phyloP scores from a whole-genome alignment of 2,113 vertebrate species.

The Pao palembangensis region DNA sequence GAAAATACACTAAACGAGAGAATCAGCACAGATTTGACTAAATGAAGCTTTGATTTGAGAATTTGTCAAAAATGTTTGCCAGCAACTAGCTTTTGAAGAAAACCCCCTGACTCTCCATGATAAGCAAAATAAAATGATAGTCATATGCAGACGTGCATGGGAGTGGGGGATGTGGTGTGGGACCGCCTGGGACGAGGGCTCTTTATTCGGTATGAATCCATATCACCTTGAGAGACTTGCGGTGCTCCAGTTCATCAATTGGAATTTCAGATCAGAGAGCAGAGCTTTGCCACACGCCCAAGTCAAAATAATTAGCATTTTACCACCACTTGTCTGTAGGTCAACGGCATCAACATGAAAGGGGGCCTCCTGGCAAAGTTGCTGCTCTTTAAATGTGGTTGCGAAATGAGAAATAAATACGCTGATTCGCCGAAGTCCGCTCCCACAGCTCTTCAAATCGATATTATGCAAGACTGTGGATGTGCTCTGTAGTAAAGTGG shows the following conservation, averaged over 20 bases:
- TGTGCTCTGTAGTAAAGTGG: slow-evolving; percentile 19
- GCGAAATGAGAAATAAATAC: slow-evolving; percentile 55
- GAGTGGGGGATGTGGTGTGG: slow-evolving; percentile 43
- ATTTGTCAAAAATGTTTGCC: slow-evolving; percentile 4
- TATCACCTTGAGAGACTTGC: slow-evolving; percentile 63
- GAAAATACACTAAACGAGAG: too few relatives aligned
- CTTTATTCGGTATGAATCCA: slow-evolving; percentile 48
- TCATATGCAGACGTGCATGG: slow-evolving; percentile 31
- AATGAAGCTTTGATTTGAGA: too few relatives aligned
- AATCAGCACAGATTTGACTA: too few relatives aligned
- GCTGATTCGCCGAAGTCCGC: slow-evolving; percentile 37
- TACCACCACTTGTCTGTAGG: slow-evolving; percentile 50
- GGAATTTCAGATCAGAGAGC: slow-evolving; percentile 66
- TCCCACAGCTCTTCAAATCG: slow-evolving; percentile 50
- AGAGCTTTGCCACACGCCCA: slow-evolving; percentile 40
- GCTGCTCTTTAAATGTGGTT: slow-evolving; percentile 42
- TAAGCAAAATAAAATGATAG: slow-evolving; percentile 45
- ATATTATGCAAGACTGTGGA: slow-evolving; percentile 50
- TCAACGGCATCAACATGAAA: slow-evolving; percentile 57
- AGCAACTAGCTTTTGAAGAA: slow-evolving; percentile 19
- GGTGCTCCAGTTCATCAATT: slow-evolving; percentile 63
- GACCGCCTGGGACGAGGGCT: slow-evolving; percentile 37
- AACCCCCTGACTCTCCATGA: slow-evolving; percentile 17
- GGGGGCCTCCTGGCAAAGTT: slow-evolving; percentile 41
- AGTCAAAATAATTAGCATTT: slow-evolving; percentile 66